Base-by-base conservation (phyloP, 2,888 invertebrate genomes). In the Kuschelorhynchus macadamiae region DNA sequence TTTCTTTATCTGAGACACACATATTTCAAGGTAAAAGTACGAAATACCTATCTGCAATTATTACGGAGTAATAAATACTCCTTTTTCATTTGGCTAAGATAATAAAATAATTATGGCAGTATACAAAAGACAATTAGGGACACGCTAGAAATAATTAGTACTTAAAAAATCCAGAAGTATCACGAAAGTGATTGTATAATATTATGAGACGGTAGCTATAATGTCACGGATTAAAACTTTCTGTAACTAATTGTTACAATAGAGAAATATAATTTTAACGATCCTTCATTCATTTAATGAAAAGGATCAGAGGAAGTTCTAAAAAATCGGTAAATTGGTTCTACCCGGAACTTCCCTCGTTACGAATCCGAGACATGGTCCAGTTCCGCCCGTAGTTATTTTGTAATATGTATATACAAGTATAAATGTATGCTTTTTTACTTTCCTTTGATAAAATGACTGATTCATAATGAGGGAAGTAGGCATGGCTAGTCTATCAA, bases 1-100 rank as follows among this genome's bases (percentile, higher is more conserved):
- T 62, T 62, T 44, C 25, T 46, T 53, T 53, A 62, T 62, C 53
- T 50, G 12, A n/a, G 41, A 30, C 47, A 46, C 21, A 33, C 33
- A 49, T 17, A 56, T 49, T 56, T 56, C 56, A 56, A 56, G 56
- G 63, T 64, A 64, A 64, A 56, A 64, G 63, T 49, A 64, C 56
- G 46, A 56, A 56, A 55, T 63, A 20, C 62, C 53, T 46, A 42
- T 44, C 47, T 44, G 14, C 53, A 49, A 49, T 49, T 59, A 56
- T 56, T 47, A 47, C 33, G 41, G 20, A 33, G 44, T 41, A 62
- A 49, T 56, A 64, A 64, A 52, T 62, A 20, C 41, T 56, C 55
- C 17, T 44, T 46, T 62, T 62, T 53, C 47, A 42, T 52, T 11
- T 16, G 32, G 14, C 33, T 41, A 18, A 53, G 52, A 62, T 62